Evolutionary conservation across 1,140 invertebrate genomes (phyloP).

Genomic region (Myzus persicae): DNA sequence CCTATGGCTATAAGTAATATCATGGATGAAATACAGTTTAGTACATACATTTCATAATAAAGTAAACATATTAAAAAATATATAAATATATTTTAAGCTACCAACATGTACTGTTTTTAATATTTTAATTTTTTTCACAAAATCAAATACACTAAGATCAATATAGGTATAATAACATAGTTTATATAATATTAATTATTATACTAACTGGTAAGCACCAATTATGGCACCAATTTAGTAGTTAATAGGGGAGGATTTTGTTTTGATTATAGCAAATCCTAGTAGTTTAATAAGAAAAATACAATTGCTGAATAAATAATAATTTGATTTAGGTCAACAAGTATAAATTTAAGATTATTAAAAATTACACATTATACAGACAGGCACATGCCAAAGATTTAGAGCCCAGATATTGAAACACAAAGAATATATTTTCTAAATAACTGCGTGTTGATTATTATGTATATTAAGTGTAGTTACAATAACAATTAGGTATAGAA

Average conservation of each 20-base stretch:
- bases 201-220: background rate
- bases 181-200: background rate
- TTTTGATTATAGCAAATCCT: background rate
- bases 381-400: background rate
- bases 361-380: background rate
- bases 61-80: background rate
- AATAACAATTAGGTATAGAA: background rate
- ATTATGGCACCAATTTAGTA: background rate
- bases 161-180: background rate
- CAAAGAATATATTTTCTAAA: background rate
- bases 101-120: background rate
- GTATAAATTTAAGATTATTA: no score
- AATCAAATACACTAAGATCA: background rate
- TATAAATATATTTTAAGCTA: background rate
- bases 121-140: background rate
- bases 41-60: background rate
- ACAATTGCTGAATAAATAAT: background rate
- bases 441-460: background rate
- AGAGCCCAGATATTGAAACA: background rate
- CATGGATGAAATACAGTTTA: background rate
- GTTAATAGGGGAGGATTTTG: background rate
- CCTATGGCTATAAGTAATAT: background rate
- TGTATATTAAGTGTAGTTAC: background rate
- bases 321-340: background rate
- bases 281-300: background rate